Evolutionary conservation across 2,888 invertebrate genomes (phyloP), one percentile per base, ranked within the genome.

Genomic region (Spisula solida): DNA sequence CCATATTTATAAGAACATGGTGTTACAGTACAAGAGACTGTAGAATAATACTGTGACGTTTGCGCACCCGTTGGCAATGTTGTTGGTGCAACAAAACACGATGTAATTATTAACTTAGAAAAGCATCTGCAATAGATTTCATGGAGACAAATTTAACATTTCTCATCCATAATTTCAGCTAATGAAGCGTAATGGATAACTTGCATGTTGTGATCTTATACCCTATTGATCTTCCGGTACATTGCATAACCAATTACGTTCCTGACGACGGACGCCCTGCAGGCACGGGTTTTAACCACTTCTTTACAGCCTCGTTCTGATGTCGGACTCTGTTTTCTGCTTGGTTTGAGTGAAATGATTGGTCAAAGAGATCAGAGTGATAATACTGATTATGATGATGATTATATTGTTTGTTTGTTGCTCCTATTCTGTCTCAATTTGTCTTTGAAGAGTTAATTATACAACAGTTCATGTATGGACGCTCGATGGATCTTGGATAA

Each of bases 381-480:
- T 89, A 86, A 48, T 34, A 84, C 51, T 66, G 60, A 87, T 81
- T 70, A 79, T 82, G 75, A 60, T 87, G 82, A 88, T 83, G 75
- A 85, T 87, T 55, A 85, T 91, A 66, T 87, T 89, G 70, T 78
- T 81, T 83, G 84, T 85, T 70, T 89, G 85, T 85, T 82, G 78
- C 70, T 82, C 80, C 79, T 82, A 87, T 87, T 70, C 48, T 55
- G 60, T 85, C 89, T 88, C 82, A 86, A 91, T 91, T 75, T 88
- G 86, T 83, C 91, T 91, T 91, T 89, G 91, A 89, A 79, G 91
- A 88, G 86, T 89, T 89, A 86, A 91, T 91, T 75, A 89, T 31
- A 81, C 70, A 86, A 88, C 89, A 88, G 89, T 91, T 84, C 89
- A 91, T 80, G 78, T 31, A 29, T 31, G 29, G 82, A 29, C 29